Percentiles rank a stretch among this genome's conserved stretches.
Evolutionary conservation across 1,140 invertebrate genomes (phyloP).

Genomic region (Atta texana): DNA sequence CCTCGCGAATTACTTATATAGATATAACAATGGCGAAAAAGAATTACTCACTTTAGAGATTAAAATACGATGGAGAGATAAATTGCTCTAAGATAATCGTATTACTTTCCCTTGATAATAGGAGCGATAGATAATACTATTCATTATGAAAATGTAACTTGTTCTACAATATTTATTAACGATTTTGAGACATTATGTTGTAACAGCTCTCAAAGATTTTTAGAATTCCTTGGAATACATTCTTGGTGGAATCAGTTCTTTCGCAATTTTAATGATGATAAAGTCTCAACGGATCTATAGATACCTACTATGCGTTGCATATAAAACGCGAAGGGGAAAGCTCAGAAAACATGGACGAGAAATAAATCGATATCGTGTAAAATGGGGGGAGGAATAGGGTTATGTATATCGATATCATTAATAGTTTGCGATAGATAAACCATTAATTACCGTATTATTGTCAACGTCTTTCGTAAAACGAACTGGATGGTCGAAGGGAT

Average conservation of each 20-base stretch:
- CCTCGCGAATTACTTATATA: not conserved
- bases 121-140: not conserved
- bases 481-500: constrained; percentile 43
- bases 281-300: not conserved
- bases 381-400: not conserved
- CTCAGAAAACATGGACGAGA: not conserved
- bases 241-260: not conserved
- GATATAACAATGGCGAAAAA: not conserved
- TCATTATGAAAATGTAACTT: constrained; percentile 21
- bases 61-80: constrained; percentile 10
- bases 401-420: constrained; percentile 25
- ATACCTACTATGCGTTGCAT: too few species aligned
- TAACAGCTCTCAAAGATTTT: not conserved
- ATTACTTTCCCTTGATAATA: constrained; percentile 3
- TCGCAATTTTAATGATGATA: constrained; percentile 31
- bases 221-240: not conserved
- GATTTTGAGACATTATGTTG: not conserved
- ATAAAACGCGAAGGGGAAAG: constrained; percentile 1
- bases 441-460: constrained; percentile 44
- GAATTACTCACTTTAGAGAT: constrained; percentile 34
- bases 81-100: not conserved
- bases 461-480: constrained; percentile 47
- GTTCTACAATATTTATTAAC: not conserved
- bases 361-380: constrained; percentile 40
- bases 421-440: constrained; percentile 21